Evolutionary conservation across 2,888 invertebrate species (phyloP).

Genomic region (Blastobasis lacticolella): DNA sequence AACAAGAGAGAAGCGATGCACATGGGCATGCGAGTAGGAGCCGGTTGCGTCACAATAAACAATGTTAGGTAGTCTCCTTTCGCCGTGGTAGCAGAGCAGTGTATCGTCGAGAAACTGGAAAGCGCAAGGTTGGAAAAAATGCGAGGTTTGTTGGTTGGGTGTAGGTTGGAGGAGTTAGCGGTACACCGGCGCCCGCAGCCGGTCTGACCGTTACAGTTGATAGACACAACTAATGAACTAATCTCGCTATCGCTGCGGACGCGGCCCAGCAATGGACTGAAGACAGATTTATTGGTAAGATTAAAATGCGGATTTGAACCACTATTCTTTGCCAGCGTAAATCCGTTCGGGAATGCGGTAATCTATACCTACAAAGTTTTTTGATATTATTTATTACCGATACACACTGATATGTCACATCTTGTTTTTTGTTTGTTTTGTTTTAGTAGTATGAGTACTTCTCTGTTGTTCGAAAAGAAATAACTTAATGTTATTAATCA

Average conservation of each 20-base stretch:
- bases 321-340: no score
- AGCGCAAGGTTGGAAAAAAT: background rate
- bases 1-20: slow-evolving; percentile 25
- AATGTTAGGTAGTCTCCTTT: background rate
- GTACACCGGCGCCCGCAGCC: slow-evolving; percentile 59
- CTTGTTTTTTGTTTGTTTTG: no score
- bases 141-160: background rate
- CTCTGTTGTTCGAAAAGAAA: no score
- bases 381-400: no score
- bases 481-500: no score
- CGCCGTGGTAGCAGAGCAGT: background rate
- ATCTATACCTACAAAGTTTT: no score
- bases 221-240: slow-evolving; percentile 51
- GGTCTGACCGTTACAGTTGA: slow-evolving; percentile 57
- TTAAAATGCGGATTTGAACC: no score
- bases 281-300: no score
- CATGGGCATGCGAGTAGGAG: slow-evolving; percentile 25
- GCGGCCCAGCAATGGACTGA: no score
- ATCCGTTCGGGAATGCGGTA: no score
- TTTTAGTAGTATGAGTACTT: no score
- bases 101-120: background rate
- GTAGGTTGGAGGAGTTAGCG: slow-evolving; percentile 40
- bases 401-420: no score
- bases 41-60: slow-evolving; percentile 26
- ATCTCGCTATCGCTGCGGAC: slow-evolving; percentile 10